Percentiles rank a stretch among this genome's conserved stretches.
Conservation (phyloP, 2,113 vertebrate genomes). For the Murina feae region DNA sequence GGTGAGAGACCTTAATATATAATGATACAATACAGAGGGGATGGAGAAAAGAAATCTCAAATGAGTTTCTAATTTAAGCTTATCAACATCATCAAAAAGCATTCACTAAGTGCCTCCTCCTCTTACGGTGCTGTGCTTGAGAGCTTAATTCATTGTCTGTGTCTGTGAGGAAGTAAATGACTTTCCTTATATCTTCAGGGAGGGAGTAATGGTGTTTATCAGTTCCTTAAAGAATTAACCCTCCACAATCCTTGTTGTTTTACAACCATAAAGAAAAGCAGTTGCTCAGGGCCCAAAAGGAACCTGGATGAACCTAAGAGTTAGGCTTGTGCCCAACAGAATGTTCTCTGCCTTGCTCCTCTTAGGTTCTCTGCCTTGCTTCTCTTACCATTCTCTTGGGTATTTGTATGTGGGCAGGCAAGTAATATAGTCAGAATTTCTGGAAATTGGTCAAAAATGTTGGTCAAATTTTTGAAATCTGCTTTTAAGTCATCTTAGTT, state of each 20-base stretch:
- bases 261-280: background rate
- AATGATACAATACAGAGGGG: background rate
- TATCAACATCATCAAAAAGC: slow-evolving; percentile 52
- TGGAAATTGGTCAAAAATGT: background rate
- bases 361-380: background rate
- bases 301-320: background rate
- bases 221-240: slow-evolving; percentile 62
- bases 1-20: slow-evolving; percentile 14
- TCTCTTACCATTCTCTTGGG: background rate
- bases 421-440: background rate
- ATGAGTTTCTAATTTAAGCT: slow-evolving; percentile 70
- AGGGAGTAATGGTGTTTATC: slow-evolving; percentile 49
- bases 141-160: slow-evolving; percentile 65
- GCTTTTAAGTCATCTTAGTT: background rate
- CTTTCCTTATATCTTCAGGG: slow-evolving; percentile 39
- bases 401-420: background rate
- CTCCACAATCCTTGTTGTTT: background rate
- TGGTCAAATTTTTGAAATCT: background rate
- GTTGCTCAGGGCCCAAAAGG: background rate
- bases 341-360: background rate
- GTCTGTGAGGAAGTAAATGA: slow-evolving; percentile 50
- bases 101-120: slow-evolving; percentile 61
- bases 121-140: slow-evolving; percentile 35
- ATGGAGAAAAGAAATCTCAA: slow-evolving; percentile 29
- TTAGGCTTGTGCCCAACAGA: background rate